A percentile compares a stretch with the other conserved stretches of the same genome.
Conservation (phyloP, 2,888 invertebrate genomes). For the Cerastoderma edule region DNA sequence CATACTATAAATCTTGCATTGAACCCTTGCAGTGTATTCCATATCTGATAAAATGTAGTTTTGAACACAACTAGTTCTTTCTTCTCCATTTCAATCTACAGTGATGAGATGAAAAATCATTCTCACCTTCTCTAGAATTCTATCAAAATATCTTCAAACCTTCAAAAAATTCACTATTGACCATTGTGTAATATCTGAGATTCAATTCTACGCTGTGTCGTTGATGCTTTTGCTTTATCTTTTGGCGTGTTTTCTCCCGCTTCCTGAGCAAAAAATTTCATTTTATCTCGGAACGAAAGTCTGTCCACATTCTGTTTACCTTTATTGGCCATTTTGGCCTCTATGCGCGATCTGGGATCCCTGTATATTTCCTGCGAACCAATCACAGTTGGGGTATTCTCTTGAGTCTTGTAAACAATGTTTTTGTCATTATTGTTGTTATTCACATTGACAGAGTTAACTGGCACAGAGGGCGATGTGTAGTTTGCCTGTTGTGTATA, state of each 20-base stretch:
- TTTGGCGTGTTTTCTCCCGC: constrained; percentile 97
- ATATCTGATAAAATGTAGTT: not conserved
- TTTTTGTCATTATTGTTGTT: constrained; percentile 48
- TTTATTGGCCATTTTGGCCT: constrained; percentile 87
- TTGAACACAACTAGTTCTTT: no score
- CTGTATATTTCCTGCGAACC: constrained; percentile 99
- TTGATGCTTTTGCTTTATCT: constrained; percentile 97
- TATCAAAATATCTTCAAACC: not conserved
- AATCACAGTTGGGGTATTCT: constrained; percentile 96
- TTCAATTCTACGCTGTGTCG: constrained; percentile 88
- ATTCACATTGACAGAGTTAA: constrained; percentile 57
- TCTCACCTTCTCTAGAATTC: no score
- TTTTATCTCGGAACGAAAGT: constrained; percentile 98
- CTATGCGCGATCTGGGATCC: constrained; percentile 94
- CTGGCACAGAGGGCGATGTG: constrained; percentile 60
- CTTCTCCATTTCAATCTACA: no score
- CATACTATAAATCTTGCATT: not conserved
- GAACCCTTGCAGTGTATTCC: not conserved
- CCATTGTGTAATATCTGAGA: constrained; percentile 76
- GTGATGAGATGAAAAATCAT: no score
- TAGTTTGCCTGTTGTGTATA: constrained; percentile 70
- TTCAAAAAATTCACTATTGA: constrained; percentile 54
- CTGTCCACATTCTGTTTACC: constrained; percentile 87
- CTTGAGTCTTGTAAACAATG: constrained; percentile 77
- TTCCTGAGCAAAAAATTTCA: constrained; percentile 99